Evolutionary conservation across 2,797 vertebrate species (phyloP).

Genomic region (Salarias fasciatus): DNA sequence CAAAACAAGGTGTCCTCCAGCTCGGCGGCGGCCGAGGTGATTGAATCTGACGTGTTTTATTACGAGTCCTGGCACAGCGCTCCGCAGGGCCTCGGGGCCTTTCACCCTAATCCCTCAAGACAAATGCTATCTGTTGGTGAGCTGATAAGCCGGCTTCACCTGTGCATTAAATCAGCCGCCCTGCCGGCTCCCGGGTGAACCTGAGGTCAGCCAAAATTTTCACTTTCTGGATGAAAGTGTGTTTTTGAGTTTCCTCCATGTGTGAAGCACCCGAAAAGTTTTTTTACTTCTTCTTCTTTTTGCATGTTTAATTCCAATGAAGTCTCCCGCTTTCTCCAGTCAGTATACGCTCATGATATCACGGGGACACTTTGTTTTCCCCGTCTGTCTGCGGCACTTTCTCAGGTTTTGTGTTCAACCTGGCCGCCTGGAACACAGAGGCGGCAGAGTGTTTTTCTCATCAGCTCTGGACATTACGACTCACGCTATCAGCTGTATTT

Average conservation of each 20-base stretch:
- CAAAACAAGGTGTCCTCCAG: conserved; percentile 50
- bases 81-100: conserved; percentile 18
- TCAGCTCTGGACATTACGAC: conserved; percentile 48
- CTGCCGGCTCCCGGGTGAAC: background rate
- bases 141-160: conserved; percentile 24
- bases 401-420: conserved; percentile 9
- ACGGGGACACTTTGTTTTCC: no score
- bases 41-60: conserved; percentile 66
- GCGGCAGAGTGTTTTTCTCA: conserved; percentile 41
- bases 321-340: no score
- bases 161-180: conserved; percentile 6
- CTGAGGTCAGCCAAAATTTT: background rate
- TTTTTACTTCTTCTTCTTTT: no score
- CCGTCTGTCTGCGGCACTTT: background rate
- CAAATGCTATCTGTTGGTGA: conserved; percentile 34
- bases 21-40: conserved; percentile 43
- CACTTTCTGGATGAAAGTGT: no score
- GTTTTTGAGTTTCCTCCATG: no score
- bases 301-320: no score
- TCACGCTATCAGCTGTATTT: conserved; percentile 45
- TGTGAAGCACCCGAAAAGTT: no score
- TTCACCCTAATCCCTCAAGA: conserved; percentile 42
- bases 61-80: conserved; percentile 30
- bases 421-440: conserved; percentile 13
- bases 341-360: no score